These are phyloP conservation scores for Apodemia duryi DNA, from an alignment of 2,888 invertebrate species.

Conservation along the genomic window DNA sequence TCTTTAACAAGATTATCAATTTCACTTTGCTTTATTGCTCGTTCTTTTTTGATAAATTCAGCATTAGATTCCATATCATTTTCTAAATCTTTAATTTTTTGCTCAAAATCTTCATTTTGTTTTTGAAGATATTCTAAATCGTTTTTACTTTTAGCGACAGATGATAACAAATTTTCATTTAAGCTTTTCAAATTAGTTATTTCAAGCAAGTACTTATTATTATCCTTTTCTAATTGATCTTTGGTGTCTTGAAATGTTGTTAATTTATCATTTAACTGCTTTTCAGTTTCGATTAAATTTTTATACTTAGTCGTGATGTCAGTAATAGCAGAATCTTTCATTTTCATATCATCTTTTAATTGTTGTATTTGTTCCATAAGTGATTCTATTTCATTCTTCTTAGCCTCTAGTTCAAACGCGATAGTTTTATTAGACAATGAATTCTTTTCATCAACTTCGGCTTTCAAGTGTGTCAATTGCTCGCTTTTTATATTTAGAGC, in stretches of 20 bases:
- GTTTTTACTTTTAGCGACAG: background rate
- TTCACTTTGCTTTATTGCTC: background rate
- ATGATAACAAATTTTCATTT: conserved; percentile 6
- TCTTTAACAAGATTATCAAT: background rate
- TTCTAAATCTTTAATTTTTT: conserved; percentile 22
- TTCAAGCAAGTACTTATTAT: conserved; percentile 40
- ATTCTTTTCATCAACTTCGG: conserved; percentile 27
- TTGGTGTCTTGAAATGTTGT: conserved; percentile 34
- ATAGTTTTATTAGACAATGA: conserved; percentile 22
- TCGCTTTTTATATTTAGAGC: conserved; percentile 46
- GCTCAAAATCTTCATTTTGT: conserved; percentile 27
- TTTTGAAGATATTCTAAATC: conserved; percentile 34
- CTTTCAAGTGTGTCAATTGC: conserved; percentile 50
- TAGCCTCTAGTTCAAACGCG: conserved; percentile 37
- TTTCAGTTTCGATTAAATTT: background rate
- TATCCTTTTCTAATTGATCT: conserved; percentile 32
- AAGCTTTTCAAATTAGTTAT: conserved; percentile 20
- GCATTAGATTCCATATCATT: background rate
- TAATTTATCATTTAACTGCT: background rate
- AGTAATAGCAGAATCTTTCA: conserved; percentile 41
- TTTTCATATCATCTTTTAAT: conserved; percentile 38
- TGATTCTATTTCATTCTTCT: conserved; percentile 39
- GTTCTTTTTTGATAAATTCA: background rate
- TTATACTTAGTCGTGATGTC: conserved; percentile 32
- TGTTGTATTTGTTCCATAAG: conserved; percentile 38